phyloP scores from a whole-genome alignment of 2,888 invertebrate genomes.

The Pseudococcus viburni region DNA sequence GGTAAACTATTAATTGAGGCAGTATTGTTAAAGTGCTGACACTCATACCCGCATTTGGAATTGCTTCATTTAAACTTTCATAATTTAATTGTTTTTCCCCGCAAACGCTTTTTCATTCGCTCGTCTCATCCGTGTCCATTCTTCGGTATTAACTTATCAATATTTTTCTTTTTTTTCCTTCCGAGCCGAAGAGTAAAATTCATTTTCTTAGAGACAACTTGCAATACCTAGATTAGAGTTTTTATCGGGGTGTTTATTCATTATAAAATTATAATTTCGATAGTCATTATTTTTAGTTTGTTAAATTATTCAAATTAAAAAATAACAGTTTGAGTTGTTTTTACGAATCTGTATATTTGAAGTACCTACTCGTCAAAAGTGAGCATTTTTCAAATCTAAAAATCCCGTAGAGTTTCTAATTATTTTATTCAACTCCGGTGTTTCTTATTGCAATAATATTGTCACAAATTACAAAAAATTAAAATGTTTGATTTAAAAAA shows the following conservation, averaged over 20 bases:
- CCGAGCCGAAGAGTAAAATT: not conserved
- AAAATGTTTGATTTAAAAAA: not conserved
- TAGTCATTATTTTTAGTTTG: conserved; percentile 24
- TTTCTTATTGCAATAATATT: not conserved
- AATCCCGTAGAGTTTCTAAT: not conserved
- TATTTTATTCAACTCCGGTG: not conserved
- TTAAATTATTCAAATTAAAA: conserved; percentile 35
- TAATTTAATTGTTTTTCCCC: conserved; percentile 64
- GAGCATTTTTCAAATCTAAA: no score
- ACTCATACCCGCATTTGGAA: conserved; percentile 65
- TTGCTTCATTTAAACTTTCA: conserved; percentile 67
- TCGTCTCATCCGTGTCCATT: not conserved
- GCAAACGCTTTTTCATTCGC: conserved; percentile 41
- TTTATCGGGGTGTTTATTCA: not conserved
- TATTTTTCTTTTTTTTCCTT: not conserved
- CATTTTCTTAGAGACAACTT: not conserved
- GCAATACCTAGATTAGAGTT: not conserved
- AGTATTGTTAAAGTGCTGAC: conserved; percentile 65
- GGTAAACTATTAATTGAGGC: conserved; percentile 62
- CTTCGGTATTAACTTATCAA: not conserved
- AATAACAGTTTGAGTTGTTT: conserved; percentile 1
- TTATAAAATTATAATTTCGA: conserved; percentile 27
- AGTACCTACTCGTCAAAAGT: no score
- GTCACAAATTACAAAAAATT: not conserved
- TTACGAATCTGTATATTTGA: no score